Conservation (phyloP, 2,888 invertebrate species). For the Dione juno region DNA sequence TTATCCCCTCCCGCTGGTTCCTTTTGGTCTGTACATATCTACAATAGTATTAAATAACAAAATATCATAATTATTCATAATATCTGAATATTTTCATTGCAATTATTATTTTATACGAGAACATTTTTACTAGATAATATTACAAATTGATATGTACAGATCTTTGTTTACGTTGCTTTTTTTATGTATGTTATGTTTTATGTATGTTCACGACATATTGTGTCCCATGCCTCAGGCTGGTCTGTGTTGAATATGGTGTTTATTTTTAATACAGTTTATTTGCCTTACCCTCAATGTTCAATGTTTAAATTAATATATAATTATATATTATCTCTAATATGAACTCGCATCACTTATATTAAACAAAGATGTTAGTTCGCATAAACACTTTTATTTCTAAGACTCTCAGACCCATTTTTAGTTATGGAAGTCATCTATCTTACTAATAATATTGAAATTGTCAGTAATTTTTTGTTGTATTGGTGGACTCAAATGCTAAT, state of each 20-base stretch:
- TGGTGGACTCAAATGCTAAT: slow-evolving; percentile 7
- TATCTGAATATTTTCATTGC: too few species aligned
- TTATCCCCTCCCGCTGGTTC: slow-evolving; percentile 53
- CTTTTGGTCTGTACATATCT: slow-evolving; percentile 55
- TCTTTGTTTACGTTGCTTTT: slow-evolving; percentile 32
- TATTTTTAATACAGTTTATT: neutral
- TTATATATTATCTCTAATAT: slow-evolving; percentile 18
- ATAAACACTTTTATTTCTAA: neutral
- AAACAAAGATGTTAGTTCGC: slow-evolving; percentile 59
- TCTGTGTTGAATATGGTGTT: slow-evolving; percentile 11
- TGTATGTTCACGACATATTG: slow-evolving; percentile 15
- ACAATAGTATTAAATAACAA: neutral
- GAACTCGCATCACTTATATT: slow-evolving; percentile 71
- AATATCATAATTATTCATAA: neutral
- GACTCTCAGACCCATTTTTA: neutral
- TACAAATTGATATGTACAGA: slow-evolving; percentile 36
- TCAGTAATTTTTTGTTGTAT: slow-evolving; percentile 22
- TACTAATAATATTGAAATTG: slow-evolving; percentile 4
- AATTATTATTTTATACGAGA: too few species aligned
- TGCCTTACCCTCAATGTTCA: slow-evolving; percentile 8
- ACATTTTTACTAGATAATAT: neutral
- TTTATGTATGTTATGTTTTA: slow-evolving; percentile 24
- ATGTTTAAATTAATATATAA: slow-evolving; percentile 22
- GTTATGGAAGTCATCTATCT: slow-evolving; percentile 13
- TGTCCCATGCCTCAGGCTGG: slow-evolving; percentile 21